These are phyloP conservation scores for Spialia ferax DNA, from an alignment of 2,888 invertebrate genomes.

Conservation along the genomic window DNA sequence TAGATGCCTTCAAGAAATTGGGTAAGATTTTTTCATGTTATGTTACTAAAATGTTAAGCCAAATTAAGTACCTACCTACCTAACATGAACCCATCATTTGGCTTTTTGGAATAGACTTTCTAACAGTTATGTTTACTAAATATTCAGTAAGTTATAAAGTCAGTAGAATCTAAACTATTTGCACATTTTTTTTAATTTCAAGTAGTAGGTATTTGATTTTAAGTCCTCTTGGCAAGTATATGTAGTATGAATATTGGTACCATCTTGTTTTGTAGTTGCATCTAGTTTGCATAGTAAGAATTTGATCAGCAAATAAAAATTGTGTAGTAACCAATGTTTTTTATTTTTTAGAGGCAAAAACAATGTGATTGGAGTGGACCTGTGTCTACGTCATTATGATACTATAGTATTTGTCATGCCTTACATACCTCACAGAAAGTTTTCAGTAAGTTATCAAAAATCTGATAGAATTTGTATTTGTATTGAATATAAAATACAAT, in stretches of 20 bases:
- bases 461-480: conserved; percentile 10
- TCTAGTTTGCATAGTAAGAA: neutral
- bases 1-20: conserved; percentile 91
- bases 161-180: no score
- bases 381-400: conserved; percentile 92
- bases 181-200: no score
- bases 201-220: no score
- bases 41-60: no score
- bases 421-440: conserved; percentile 93
- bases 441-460: conserved; percentile 86
- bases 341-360: conserved; percentile 89
- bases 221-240: no score
- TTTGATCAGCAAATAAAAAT: neutral
- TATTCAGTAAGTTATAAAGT: no score
- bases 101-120: no score
- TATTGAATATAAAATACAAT: conserved; percentile 16
- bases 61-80: no score
- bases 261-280: no score
- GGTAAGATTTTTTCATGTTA: conserved; percentile 84
- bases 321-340: neutral
- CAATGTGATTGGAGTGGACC: conserved; percentile 93
- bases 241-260: no score
- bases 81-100: no score
- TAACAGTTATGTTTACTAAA: no score
- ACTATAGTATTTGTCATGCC: conserved; percentile 96